A percentile compares a stretch with the other conserved stretches of the same genome.
phyloP scores from a whole-genome alignment of 2,888 invertebrate species.

The Pyrrhosoma nymphula region DNA sequence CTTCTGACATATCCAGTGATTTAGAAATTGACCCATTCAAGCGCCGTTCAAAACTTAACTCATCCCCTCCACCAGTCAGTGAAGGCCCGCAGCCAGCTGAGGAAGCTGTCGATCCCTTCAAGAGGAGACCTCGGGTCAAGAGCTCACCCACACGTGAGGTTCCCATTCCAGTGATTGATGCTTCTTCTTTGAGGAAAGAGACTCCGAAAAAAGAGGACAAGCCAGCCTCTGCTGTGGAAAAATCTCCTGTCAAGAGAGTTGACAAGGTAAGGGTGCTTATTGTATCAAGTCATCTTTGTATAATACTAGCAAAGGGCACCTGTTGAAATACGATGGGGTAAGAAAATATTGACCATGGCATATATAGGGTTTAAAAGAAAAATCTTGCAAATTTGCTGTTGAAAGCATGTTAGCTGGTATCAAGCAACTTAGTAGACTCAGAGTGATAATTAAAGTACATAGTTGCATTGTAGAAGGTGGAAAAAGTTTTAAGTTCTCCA shows the following conservation, averaged over 20 bases:
- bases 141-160: constrained; percentile 44
- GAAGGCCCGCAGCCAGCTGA: background rate
- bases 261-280: constrained; percentile 23
- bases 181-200: background rate
- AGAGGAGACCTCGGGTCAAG: constrained; percentile 3
- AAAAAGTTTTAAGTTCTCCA: too few relatives aligned
- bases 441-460: too few relatives aligned
- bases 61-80: constrained; percentile 14
- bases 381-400: too few relatives aligned
- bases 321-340: too few relatives aligned
- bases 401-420: too few relatives aligned
- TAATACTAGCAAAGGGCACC: background rate
- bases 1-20: background rate
- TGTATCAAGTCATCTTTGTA: too few relatives aligned
- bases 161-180: background rate
- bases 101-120: constrained; percentile 38
- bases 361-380: too few relatives aligned
- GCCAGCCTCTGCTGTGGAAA: background rate
- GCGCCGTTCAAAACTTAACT: constrained; percentile 36
- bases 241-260: background rate
- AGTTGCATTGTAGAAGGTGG: too few relatives aligned
- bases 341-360: too few relatives aligned
- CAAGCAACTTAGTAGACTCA: too few relatives aligned
- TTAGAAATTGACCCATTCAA: constrained; percentile 48
- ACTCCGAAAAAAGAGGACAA: too few relatives aligned